Percentiles rank a stretch among this genome's conserved stretches.
These are phyloP conservation scores for Drosophila engyochracea DNA, from an alignment of 2,888 invertebrate species.

Conservation along the genomic window DNA sequence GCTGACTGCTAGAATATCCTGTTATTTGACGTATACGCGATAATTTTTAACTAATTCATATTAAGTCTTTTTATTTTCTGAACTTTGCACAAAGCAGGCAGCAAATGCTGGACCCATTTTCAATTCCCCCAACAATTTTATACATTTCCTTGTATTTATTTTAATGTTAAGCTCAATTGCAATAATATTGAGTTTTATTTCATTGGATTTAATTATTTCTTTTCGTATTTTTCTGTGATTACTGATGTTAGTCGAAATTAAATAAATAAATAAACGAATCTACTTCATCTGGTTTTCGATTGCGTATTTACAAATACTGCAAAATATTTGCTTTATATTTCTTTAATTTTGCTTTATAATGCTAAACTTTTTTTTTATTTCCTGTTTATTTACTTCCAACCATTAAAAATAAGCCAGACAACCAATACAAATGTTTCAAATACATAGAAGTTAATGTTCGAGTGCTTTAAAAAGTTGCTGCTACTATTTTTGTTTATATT, in stretches of 20 bases:
- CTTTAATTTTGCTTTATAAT: background rate
- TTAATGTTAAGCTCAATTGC: background rate
- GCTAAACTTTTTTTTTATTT: background rate
- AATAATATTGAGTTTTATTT: background rate
- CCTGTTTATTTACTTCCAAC: background rate
- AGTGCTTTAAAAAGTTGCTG: conserved; percentile 28
- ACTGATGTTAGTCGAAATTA: background rate
- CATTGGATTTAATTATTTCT: rapidly evolving
- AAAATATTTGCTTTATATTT: background rate
- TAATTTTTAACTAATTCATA: background rate
- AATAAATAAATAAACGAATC: background rate
- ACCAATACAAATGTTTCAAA: background rate
- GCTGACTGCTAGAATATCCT: background rate
- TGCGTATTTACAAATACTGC: background rate
- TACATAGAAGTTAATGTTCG: conserved; percentile 31
- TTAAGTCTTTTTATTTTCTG: background rate
- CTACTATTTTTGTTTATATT: conserved; percentile 9
- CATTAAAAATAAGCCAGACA: background rate
- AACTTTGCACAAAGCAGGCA: no score
- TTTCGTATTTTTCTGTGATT: background rate
- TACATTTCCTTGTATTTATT: background rate
- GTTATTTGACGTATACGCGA: background rate
- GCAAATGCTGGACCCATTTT: no score
- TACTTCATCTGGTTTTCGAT: background rate
- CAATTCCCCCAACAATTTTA: background rate